Conservation (phyloP, 2,797 vertebrate species). For the Carapus acus region DNA sequence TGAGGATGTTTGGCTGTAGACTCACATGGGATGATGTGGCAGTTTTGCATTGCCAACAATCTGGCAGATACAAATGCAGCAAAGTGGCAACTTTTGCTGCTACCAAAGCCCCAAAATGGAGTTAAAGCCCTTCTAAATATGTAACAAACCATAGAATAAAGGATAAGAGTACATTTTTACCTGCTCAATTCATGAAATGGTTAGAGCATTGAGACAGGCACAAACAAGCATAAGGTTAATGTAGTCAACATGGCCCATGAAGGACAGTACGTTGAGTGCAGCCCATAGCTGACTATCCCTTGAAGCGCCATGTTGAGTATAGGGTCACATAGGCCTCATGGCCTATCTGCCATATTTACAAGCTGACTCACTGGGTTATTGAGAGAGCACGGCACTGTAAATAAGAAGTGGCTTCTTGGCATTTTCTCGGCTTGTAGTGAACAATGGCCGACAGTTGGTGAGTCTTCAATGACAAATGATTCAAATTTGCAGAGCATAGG, state of each 20-base stretch:
- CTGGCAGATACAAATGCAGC: conserved; percentile 12
- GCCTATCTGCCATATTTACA: conserved; percentile 28
- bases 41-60: conserved; percentile 59
- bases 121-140: conserved; percentile 11
- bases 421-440: neutral
- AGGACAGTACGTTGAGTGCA: conserved; percentile 54
- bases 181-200: no score
- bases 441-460: neutral
- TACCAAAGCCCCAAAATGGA: no score
- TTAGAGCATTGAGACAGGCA: no score
- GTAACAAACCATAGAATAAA: no score
- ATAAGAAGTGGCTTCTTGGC: conserved; percentile 7
- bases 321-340: conserved; percentile 20
- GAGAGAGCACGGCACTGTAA: conserved; percentile 2
- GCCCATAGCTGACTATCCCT: conserved; percentile 35
- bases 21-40: conserved; percentile 66
- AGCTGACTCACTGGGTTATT: conserved; percentile 29
- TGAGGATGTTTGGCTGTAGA: conserved; percentile 37
- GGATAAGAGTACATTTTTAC: no score
- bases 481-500: conserved; percentile 5
- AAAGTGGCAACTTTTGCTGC: conserved; percentile 10
- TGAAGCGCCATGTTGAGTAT: conserved; percentile 26
- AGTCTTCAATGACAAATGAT: neutral
- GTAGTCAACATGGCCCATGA: conserved; percentile 50
- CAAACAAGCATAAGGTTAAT: conserved; percentile 35